Base-by-base conservation (phyloP, 2,797 vertebrate genomes). In the Prunella strophiata region DNA sequence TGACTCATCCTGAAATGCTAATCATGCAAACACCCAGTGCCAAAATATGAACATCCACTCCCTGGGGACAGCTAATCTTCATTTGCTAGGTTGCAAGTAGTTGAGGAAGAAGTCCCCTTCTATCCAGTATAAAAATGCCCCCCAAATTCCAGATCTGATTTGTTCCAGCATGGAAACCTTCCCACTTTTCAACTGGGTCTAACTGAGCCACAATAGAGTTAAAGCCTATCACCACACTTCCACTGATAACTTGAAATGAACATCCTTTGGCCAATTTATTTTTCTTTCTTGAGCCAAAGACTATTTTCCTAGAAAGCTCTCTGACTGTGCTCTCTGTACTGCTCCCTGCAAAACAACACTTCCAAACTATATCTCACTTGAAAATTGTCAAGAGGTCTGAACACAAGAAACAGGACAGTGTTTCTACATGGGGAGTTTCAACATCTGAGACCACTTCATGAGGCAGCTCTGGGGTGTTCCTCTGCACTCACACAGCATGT, bases 261-360 rank as follows among this genome's bases (percentile, higher is more conserved):
- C 74, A 82, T 82, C 63, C 76, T 85, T 82, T 76, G 43, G 23
- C 66, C 77, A 94, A 85, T 71, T 93, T 94, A 73, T 91, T 94
- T 96, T 90, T 57, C 58, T 79, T 90, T 81, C 91, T 61, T 82
- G 51, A 73, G 76, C 54, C 76, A 94, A 93, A 90, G 40, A 75
- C 47, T 92, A 47, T 81, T 89, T 95, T 96, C 88, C 91, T 96
- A 95, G 93, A 95, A 95, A 95, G 91, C 67, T 86, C n/a, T 70
- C 55, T 1, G 47, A 79, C 75, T 85, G 50, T 59, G 32, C 25
- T 82, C 26, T 89, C 63, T 79, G 61, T 71, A 30, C n/a, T 73
- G 29, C 34, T 91, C 36, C 45, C 63, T 63, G 40, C 19, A 73
- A 89, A 88, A 52, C 52, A 80, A 47, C 70, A n/a, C 66, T 88